Conservation (phyloP, 2,113 vertebrate species). For the Sisor rabdophorus region DNA sequence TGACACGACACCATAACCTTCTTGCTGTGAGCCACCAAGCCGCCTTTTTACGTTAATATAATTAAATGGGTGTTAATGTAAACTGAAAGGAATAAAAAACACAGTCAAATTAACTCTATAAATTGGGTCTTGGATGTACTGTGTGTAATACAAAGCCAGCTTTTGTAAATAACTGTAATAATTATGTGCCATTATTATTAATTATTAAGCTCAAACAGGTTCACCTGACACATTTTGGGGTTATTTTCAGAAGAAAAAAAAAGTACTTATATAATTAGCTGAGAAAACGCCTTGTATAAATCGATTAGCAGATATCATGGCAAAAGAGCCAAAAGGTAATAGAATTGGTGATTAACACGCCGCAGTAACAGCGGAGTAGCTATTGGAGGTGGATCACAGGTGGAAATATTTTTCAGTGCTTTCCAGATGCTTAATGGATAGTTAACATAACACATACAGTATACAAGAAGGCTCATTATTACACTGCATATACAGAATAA, state of each 20-base stretch:
- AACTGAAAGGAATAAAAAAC: too few relatives aligned
- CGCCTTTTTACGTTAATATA: too few relatives aligned
- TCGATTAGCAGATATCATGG: not conserved
- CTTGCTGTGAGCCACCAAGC: too few relatives aligned
- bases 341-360: not conserved
- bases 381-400: not conserved
- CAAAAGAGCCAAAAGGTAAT: not conserved
- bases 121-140: too few relatives aligned
- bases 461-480: not conserved
- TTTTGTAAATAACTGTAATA: not conserved
- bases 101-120: too few relatives aligned
- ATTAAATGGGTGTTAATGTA: too few relatives aligned
- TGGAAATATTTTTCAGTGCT: not conserved
- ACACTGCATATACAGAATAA: not conserved
- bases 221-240: not conserved
- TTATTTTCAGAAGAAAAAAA: not conserved
- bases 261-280: slow-evolving; percentile 1
- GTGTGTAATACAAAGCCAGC: not conserved
- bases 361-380: not conserved
- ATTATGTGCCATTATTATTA: not conserved
- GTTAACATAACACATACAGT: not conserved
- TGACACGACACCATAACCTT: too few relatives aligned
- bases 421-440: not conserved
- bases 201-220: not conserved
- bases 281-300: not conserved